phyloP scores from a whole-genome alignment of 2,797 vertebrate genomes.

The Gorsachius magnificus region DNA sequence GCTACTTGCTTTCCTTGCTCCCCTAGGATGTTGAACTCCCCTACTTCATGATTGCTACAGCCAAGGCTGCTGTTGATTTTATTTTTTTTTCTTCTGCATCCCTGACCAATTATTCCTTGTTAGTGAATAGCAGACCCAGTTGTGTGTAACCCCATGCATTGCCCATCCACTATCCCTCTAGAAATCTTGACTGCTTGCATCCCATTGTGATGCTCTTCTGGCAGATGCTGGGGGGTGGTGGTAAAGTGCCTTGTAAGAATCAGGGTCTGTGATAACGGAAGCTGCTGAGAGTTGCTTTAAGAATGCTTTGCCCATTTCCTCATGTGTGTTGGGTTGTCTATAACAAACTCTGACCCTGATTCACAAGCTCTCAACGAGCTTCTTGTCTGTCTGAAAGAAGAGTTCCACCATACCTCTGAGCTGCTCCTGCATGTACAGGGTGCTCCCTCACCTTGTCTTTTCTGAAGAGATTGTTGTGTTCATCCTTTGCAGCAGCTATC shows the following conservation, averaged over 20 bases:
- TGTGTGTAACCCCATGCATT: not conserved
- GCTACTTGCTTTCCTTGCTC: not conserved
- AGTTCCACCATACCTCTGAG: not conserved
- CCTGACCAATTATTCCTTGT: not conserved
- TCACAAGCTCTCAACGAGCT: not conserved
- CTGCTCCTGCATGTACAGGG: not conserved
- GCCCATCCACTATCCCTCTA: not conserved
- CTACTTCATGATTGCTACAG: not conserved
- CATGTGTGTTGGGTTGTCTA: not conserved
- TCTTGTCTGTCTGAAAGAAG: not conserved
- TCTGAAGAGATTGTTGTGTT: not conserved
- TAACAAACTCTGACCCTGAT: not conserved
- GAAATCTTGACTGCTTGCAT: not conserved
- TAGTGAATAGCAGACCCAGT: not conserved
- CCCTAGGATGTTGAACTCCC: not conserved
- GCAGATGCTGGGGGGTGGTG: not conserved
- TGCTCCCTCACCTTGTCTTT: not conserved
- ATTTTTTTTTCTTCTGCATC: not conserved
- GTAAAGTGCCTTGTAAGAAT: not conserved
- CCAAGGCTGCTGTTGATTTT: not conserved
- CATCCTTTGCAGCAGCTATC: not conserved
- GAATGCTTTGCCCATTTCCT: not conserved
- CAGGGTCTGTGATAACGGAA: not conserved
- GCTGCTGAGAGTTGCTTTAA: not conserved
- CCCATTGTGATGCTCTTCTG: not conserved